phyloP scores from a whole-genome alignment of 2,888 invertebrate species.

The Lycophotia porphyrea region DNA sequence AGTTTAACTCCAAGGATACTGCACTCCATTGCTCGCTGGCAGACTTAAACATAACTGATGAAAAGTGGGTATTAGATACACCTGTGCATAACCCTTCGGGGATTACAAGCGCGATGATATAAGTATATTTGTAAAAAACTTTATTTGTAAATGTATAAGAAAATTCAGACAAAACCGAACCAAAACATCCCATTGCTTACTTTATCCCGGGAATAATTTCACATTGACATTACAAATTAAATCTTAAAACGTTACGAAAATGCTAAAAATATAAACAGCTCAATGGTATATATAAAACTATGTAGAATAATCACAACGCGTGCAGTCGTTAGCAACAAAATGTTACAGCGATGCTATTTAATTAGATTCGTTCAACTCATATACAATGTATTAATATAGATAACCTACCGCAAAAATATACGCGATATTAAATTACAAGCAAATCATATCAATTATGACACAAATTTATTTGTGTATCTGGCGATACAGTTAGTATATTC shows the following conservation, averaged over 20 bases:
- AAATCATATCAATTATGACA: conserved; percentile 39
- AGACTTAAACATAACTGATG: not conserved
- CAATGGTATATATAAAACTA: conserved; percentile 8
- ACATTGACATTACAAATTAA: not conserved
- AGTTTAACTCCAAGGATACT: too few relatives aligned
- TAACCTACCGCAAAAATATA: conserved; percentile 58
- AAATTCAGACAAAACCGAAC: not conserved
- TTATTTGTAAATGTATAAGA: not conserved
- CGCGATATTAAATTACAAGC: conserved; percentile 59
- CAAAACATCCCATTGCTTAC: not conserved
- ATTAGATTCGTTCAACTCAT: conserved; percentile 42
- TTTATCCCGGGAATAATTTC: not conserved
- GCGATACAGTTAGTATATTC: conserved; percentile 41
- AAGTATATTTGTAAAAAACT: too few relatives aligned
- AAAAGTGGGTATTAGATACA: not conserved
- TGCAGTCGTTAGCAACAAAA: conserved; percentile 52
- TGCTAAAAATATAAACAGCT: not conserved
- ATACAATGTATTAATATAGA: conserved; percentile 34
- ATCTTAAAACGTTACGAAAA: not conserved
- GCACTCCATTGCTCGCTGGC: too few relatives aligned
- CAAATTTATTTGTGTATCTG: conserved; percentile 53
- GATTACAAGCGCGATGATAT: not conserved
- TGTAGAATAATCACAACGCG: conserved; percentile 34
- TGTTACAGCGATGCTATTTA: conserved; percentile 27
- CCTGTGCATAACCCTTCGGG: not conserved